A percentile compares a stretch with the other conserved stretches of the same genome.
Conservation (phyloP, 2,797 vertebrate genomes). For the Benthosema pterotum region DNA sequence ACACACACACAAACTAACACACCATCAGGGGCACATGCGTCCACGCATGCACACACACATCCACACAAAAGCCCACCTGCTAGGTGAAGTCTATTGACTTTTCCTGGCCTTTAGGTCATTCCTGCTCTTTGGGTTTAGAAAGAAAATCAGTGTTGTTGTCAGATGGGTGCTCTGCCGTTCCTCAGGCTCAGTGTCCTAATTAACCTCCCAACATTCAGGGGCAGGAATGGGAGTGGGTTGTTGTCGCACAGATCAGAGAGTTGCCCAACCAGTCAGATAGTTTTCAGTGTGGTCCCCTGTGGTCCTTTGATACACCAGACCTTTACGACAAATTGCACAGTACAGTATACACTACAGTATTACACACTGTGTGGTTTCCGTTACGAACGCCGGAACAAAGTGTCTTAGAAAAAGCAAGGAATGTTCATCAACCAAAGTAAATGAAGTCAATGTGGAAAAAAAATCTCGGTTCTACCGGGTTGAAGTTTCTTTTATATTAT, state of each 20-base stretch:
- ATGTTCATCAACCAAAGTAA: too few relatives aligned
- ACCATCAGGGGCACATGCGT: neutral
- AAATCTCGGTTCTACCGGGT: too few relatives aligned
- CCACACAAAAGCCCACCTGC: slow-evolving; percentile 48
- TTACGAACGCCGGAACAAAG: neutral
- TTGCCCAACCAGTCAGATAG: slow-evolving; percentile 15
- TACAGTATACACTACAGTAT: neutral
- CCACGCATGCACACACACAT: slow-evolving; percentile 26
- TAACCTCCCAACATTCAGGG: slow-evolving; percentile 15
- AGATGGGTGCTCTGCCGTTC: slow-evolving; percentile 19
- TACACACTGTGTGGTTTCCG: neutral
- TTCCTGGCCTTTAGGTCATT: slow-evolving; percentile 52
- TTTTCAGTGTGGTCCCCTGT: slow-evolving; percentile 4
- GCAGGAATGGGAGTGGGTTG: neutral
- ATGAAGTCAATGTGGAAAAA: too few relatives aligned
- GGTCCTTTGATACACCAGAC: neutral
- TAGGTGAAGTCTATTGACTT: slow-evolving; percentile 35
- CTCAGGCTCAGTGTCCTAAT: slow-evolving; percentile 16
- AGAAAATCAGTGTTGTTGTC: slow-evolving; percentile 37
- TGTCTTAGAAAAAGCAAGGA: too few relatives aligned
- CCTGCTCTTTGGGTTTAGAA: slow-evolving; percentile 43
- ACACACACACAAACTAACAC: slow-evolving; percentile 7
- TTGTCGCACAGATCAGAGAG: slow-evolving; percentile 14
- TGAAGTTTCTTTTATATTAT: too few relatives aligned
- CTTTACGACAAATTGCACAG: too few relatives aligned